Evolutionary conservation across 2,113 vertebrate species (phyloP), one percentile per base, ranked within the genome.

Genomic region (Cinclus cinclus): DNA sequence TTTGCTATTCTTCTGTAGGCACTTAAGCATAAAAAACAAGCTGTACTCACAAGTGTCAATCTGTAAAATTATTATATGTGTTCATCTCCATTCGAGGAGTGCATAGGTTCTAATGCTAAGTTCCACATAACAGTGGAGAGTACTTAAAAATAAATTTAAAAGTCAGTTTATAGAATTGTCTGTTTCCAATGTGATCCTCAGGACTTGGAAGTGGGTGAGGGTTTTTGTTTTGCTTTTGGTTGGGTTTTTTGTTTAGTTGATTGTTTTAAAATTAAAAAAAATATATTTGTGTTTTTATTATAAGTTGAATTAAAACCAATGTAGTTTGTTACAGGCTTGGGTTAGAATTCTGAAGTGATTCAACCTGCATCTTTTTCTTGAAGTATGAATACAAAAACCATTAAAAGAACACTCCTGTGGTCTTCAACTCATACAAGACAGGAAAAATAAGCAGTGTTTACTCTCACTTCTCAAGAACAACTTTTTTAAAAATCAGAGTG

Each of bases 21-120:
- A 95, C 94, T 95, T 92, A 69, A 50, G 35, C 33, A 88, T 67
- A 80, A 90, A 85, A 64, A 83, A 59, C 50, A 80, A 70, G 20
- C 27, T 83, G 63, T 70, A 83, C 58, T 93, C 44, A 47, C 11
- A 88, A 83, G 8, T 30, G 87, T 67, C 79, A 80, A 9, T 46
- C 56, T 73, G 31, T 60, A 84, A 87, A 92, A 84, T 80, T 84
- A 65, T 62, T 80, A 10, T 44, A 18, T 12, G 11, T 12, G 17
- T 46, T 55, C 27, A 28, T 80, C 49, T 83, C 37, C 20, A 46
- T 65, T 81, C 31, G 41, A 67, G 27, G 5, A 87, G 9, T 50
- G 8, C 1, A 1, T 35, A 28, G 15, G 69, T 77, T 89, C 35
- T 68, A 82, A 41, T 44, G 11, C 5, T 82, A 47, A 52, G 27